These are phyloP conservation scores for Pterocles gutturalis DNA, from an alignment of 2,113 vertebrate genomes.

Conservation along the genomic window DNA sequence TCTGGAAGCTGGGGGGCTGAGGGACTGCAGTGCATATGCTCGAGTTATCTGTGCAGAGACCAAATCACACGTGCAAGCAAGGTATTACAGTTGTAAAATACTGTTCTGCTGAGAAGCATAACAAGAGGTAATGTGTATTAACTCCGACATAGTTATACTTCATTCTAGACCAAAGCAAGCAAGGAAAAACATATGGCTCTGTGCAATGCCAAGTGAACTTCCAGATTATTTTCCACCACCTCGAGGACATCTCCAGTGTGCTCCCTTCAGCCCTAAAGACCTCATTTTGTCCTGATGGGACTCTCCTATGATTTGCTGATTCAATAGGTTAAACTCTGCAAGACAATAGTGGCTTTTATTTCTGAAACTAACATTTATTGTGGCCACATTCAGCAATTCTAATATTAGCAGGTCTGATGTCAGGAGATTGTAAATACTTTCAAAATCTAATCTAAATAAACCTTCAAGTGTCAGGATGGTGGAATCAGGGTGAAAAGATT, in stretches of 20 bases:
- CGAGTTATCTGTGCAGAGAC: not conserved
- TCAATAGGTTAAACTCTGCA: not conserved
- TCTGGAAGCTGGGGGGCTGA: not conserved
- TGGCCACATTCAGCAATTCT: not conserved
- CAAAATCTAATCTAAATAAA: not conserved
- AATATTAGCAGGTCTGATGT: not conserved
- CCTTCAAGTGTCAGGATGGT: not conserved
- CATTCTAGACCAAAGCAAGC: not conserved
- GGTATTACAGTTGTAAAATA: not conserved
- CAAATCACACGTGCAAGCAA: not conserved
- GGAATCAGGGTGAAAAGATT: not conserved
- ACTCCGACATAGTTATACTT: not conserved
- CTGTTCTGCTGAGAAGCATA: not conserved
- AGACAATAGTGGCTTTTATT: not conserved
- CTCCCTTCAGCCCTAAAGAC: not conserved
- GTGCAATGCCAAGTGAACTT: not conserved
- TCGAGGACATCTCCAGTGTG: not conserved
- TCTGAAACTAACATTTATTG: not conserved
- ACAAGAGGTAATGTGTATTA: not conserved
- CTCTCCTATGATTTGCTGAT: not conserved
- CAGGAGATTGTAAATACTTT: not conserved
- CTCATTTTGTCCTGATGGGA: not conserved
- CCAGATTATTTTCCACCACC: not conserved
- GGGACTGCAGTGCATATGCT: not conserved
- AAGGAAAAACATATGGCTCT: not conserved